Percentiles rank a stretch among this genome's conserved stretches.
Conservation (phyloP, 2,113 vertebrate species). For the Mus pahari region DNA sequence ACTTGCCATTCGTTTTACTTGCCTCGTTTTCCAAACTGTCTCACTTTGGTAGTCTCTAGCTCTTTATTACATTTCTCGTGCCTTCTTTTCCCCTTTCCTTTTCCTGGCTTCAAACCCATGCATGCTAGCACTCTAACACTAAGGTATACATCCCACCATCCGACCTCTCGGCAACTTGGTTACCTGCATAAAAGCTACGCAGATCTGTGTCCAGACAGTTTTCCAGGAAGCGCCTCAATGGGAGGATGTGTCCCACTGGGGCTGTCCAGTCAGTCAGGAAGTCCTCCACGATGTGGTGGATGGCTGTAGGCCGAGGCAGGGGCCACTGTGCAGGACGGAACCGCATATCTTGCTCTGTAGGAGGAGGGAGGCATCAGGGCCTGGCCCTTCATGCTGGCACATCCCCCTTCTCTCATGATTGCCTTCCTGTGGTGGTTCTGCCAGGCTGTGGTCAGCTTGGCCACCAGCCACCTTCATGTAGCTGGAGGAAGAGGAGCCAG, state of each 20-base stretch:
- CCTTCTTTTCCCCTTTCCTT: background rate
- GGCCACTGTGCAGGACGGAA: constrained; percentile 91
- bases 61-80: background rate
- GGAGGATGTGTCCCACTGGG: constrained; percentile 93
- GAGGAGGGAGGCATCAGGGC: background rate
- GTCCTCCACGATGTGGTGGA: constrained; percentile 98
- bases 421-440: background rate
- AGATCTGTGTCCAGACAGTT: constrained; percentile 94
- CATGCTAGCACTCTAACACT: background rate
- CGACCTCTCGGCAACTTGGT: background rate
- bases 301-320: constrained; percentile 91
- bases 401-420: background rate
- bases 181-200: constrained; percentile 96
- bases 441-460: background rate
- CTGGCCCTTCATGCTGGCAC: background rate
- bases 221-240: constrained; percentile 95
- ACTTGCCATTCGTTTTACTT: background rate
- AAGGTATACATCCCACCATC: too few species aligned
- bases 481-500: background rate
- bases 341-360: constrained; percentile 92
- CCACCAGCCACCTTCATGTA: background rate
- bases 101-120: too few species aligned
- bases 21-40: background rate
- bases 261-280: constrained; percentile 97
- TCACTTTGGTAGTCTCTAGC: background rate